Percentiles rank a stretch among this genome's conserved stretches.
phyloP scores from a whole-genome alignment of 2,113 vertebrate species.

The Hyla sarda region DNA sequence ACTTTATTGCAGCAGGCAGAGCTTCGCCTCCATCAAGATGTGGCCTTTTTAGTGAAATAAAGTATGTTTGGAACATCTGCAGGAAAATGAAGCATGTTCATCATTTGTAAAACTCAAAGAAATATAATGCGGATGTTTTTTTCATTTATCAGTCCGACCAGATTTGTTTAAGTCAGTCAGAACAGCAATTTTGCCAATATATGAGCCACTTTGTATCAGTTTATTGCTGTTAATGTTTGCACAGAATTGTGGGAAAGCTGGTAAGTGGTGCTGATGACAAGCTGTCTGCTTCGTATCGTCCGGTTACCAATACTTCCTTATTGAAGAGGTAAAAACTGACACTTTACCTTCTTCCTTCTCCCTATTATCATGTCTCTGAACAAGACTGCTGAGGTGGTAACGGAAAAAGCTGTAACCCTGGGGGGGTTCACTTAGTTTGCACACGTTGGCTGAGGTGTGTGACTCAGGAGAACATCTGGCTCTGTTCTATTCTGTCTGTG shows the following conservation, averaged over 20 bases:
- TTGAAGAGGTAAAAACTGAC: neutral
- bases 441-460: slow-evolving; percentile 55
- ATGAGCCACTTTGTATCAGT: slow-evolving; percentile 20
- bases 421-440: slow-evolving; percentile 34
- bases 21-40: too few species aligned
- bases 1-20: too few species aligned
- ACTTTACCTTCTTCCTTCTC: neutral
- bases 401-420: slow-evolving; percentile 34
- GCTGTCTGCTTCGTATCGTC: slow-evolving; percentile 7
- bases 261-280: slow-evolving; percentile 1
- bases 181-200: slow-evolving; percentile 18
- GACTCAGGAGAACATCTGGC: slow-evolving; percentile 58
- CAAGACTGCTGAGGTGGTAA: slow-evolving; percentile 49
- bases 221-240: slow-evolving; percentile 25
- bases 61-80: too few species aligned
- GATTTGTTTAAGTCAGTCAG: neutral
- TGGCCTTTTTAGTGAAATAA: too few species aligned
- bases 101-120: neutral
- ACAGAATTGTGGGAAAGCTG: neutral
- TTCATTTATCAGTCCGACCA: neutral
- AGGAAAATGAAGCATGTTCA: neutral
- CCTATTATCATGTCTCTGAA: slow-evolving; percentile 6
- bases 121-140: neutral
- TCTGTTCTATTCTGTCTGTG: slow-evolving; percentile 50
- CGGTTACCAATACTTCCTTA: neutral